phyloP scores from a whole-genome alignment of 53 echinoderm and acorn worm genomes.

The Stichopus horrens region DNA sequence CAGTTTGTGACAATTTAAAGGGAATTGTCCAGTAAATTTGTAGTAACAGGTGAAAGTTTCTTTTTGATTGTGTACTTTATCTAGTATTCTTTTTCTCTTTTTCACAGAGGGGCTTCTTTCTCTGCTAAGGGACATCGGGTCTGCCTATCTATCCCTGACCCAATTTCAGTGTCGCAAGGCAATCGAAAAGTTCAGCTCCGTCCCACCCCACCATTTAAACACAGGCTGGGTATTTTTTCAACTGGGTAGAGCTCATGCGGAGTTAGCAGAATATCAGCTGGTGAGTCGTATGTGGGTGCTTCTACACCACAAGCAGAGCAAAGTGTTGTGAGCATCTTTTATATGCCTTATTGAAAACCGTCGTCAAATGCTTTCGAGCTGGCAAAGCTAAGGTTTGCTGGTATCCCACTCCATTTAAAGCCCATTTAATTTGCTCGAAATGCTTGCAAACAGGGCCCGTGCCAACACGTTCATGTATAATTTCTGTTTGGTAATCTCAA shows the following conservation, averaged over 20 bases:
- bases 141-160: conserved; percentile 77
- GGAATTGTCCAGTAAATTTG: no score
- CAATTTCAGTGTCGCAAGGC: conserved; percentile 94
- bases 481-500: no score
- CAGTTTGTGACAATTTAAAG: no score
- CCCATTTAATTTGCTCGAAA: no score
- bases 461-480: no score
- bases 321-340: background rate
- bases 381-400: no score
- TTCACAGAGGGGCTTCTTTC: conserved; percentile 85
- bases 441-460: no score
- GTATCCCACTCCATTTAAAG: no score
- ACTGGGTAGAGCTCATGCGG: conserved; percentile 85
- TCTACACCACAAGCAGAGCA: background rate
- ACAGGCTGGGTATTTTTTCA: conserved; percentile 94
- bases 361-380: no score
- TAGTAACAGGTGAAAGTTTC: no score
- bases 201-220: conserved; percentile 94
- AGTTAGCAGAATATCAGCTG: conserved; percentile 90
- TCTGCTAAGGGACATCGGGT: conserved; percentile 85
- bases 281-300: conserved; percentile 40
- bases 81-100: background rate
- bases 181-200: conserved; percentile 69
- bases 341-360: background rate
- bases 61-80: no score